phyloP scores from a whole-genome alignment of 1,140 invertebrate genomes.

The Tetragnatha versicolor region DNA sequence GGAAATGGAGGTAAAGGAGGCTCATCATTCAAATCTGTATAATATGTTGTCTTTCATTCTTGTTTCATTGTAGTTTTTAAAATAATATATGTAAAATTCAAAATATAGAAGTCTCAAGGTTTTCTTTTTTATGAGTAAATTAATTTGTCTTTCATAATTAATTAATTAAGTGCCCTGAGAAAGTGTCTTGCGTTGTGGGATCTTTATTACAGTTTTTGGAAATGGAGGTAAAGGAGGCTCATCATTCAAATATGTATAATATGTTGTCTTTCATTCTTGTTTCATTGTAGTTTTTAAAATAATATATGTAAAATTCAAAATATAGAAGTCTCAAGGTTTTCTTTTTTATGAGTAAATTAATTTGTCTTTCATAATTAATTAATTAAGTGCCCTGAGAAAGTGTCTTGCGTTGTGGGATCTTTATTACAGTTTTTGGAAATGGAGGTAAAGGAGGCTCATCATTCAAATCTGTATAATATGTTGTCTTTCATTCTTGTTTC shows the following conservation, averaged over 20 bases:
- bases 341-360: not conserved
- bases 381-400: conserved; percentile 70
- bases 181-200: conserved; percentile 72
- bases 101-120: not conserved
- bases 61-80: not conserved
- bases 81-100: not conserved
- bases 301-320: not conserved
- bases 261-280: not conserved
- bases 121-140: not conserved
- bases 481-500: not conserved
- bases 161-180: conserved; percentile 69
- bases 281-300: not conserved
- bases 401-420: conserved; percentile 71
- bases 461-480: too few relatives aligned
- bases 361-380: not conserved
- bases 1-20: conserved; percentile 65
- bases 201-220: conserved; percentile 69
- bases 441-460: conserved; percentile 61
- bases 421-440: conserved; percentile 69
- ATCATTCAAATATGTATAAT: too few relatives aligned
- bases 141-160: not conserved
- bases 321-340: not conserved
- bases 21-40: too few relatives aligned
- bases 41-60: too few relatives aligned
- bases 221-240: conserved; percentile 63